Percentiles rank a stretch among this genome's conserved stretches.
Conservation (phyloP, 2,888 invertebrate genomes). For the Nasonovia ribisnigri region DNA sequence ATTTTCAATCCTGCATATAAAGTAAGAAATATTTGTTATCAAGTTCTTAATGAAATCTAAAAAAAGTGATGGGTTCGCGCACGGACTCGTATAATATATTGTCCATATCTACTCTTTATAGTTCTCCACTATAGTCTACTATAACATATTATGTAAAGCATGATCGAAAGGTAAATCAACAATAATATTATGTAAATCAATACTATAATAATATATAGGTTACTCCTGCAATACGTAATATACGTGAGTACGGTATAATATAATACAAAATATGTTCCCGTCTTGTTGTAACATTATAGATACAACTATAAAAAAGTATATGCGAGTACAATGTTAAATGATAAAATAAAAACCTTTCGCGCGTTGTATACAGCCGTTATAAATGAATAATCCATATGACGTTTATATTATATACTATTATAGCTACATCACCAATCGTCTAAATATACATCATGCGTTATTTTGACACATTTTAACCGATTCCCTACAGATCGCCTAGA, state of each 20-base stretch:
- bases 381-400: conserved; percentile 6
- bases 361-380: neutral
- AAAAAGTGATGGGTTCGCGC: neutral
- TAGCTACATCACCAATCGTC: neutral
- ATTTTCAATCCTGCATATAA: neutral
- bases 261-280: neutral
- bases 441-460: conserved; percentile 16
- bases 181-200: neutral
- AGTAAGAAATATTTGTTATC: neutral
- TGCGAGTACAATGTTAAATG: neutral
- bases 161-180: neutral
- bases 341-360: neutral
- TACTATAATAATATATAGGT: neutral
- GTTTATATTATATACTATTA: neutral
- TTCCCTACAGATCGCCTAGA: neutral
- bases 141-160: neutral
- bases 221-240: neutral
- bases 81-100: neutral
- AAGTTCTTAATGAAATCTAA: neutral
- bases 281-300: neutral
- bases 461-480: conserved; percentile 37
- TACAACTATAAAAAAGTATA: neutral
- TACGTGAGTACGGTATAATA: too few relatives aligned
- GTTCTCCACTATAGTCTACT: neutral
- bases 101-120: neutral